Evolutionary conservation across 1,140 invertebrate genomes (phyloP), one percentile per base, ranked within the genome.

Genomic region (Orius insidiosus): DNA sequence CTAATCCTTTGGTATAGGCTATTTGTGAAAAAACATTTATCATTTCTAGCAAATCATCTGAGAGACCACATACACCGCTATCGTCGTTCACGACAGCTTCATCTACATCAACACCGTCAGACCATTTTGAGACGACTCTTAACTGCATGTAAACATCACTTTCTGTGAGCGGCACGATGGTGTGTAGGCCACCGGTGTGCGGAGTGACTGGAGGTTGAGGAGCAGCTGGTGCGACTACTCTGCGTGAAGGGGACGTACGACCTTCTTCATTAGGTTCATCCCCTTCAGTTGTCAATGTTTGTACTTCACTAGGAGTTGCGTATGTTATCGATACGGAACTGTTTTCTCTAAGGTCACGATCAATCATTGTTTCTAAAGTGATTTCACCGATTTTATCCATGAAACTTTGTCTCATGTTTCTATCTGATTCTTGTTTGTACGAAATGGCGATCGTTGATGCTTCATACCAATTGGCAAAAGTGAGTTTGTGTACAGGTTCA

Each of bases 391-490:
- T 16, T 9, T n/a, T 16, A 34, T 10, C 19, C 10, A 35, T 10
- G 2, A 11, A 13, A 14, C 14, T 34, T 35, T 30, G 16, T n/a
- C 11, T 31, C 8, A 37, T 47, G n/a, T 13, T 18, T 18, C 43
- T 49, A 5, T 51, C 36, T 16, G 24, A 42, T 36, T 53, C 50
- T 7, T 49, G 47, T n/a, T 59, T 60, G 36, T 56, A 59, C 19
- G 59, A 54, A 8, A 69, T 46, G 8, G 68, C 64, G 1, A 66
- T 56, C 41, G 68, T 64, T 50, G 84, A 63, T 7, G 71, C 72
- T 45, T 73, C 67, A n/a, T 85, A 52, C 74, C 80, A 88, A 37
- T 72, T 69, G 45, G 74, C 70, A 57, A 78, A 82, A 47, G 63
- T 61, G 11, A 74, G 55, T 6, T 54, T 35, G 42, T 53, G 50